Base-by-base conservation (phyloP, 2,113 vertebrate genomes). In the Stercorarius parasiticus region DNA sequence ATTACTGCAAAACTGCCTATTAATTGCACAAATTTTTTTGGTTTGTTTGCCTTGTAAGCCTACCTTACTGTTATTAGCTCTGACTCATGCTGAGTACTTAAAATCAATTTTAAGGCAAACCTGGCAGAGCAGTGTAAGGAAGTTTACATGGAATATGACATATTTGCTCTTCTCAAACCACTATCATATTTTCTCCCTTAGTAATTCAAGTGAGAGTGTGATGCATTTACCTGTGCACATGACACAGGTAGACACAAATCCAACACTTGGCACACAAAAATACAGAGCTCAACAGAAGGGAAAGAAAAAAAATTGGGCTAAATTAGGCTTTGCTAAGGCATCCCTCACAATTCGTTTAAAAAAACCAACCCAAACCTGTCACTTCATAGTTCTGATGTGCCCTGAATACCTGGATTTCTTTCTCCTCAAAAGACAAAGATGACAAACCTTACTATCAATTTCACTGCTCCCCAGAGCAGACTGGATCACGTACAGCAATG, bases 401-500 rank as follows among this genome's bases (percentile, higher is more conserved):
- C 23, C 47, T 32, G n/a, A 83, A 43, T 56, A 82, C 42, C 74
- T 88, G 65, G 17, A 34, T 53, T 67, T 82, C 62, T 66, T 74
- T 23, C 59, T 83, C 45, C 69, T 85, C 52, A 82, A 95, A 90
- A 73, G 42, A 95, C 36, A 78, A 96, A 95, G 9, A 76, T 73
- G 88, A 98, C 98, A 94, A 95, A 99, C 99, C 99, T 99, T 99
- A 99, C 99, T 99, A 98, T 99, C 99, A 97, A 99, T 99, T 98
- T 99, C 99, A 84, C 98, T 99, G 98, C 99, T 99, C 94, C 99
- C 99, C 91, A 99, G 98, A 70, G 99, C 99, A 91, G 99, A 99
- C 98, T 99, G 99, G 97, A 99, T 99, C 98, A 99, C 99, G 56
- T 99, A 99, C 77, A 99, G 99, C 98, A 99, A 98, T 43, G 99